Evolutionary conservation across 2,888 invertebrate species (phyloP).

Genomic region (Tanypteryx hageni): DNA sequence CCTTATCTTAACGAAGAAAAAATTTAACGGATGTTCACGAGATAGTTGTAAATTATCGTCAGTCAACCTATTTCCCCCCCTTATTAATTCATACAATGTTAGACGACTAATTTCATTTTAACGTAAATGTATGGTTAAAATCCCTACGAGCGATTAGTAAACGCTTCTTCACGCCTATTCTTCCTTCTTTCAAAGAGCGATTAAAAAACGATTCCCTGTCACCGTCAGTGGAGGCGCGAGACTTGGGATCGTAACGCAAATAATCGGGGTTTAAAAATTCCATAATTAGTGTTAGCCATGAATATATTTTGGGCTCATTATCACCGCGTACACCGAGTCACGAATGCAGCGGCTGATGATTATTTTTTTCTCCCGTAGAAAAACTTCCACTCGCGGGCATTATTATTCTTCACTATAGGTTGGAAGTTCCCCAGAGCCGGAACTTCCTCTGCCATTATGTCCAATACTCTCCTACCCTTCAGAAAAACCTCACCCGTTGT

Average conservation of each 20-base stretch:
- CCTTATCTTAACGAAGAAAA: too few relatives aligned
- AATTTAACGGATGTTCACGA: too few relatives aligned
- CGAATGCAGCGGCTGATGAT: background rate
- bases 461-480: constrained; percentile 7
- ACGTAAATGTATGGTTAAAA: too few relatives aligned
- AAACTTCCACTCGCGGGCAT: constrained; percentile 44
- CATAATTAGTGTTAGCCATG: background rate
- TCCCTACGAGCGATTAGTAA: too few relatives aligned
- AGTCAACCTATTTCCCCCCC: too few relatives aligned
- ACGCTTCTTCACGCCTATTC: too few relatives aligned
- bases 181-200: too few relatives aligned
- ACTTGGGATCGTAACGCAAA: background rate
- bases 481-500: constrained; percentile 15
- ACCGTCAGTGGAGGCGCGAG: too few relatives aligned
- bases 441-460: constrained; percentile 62
- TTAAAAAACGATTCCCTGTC: too few relatives aligned
- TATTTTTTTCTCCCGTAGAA: constrained; percentile 21
- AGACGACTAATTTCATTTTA: background rate
- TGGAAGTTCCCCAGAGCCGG: constrained; percentile 50
- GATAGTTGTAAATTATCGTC: too few relatives aligned
- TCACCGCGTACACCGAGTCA: background rate
- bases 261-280: background rate
- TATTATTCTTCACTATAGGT: background rate
- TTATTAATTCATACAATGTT: background rate
- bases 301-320: background rate